phyloP scores from a whole-genome alignment of 2,113 vertebrate genomes.

The Calyptomena viridis region DNA sequence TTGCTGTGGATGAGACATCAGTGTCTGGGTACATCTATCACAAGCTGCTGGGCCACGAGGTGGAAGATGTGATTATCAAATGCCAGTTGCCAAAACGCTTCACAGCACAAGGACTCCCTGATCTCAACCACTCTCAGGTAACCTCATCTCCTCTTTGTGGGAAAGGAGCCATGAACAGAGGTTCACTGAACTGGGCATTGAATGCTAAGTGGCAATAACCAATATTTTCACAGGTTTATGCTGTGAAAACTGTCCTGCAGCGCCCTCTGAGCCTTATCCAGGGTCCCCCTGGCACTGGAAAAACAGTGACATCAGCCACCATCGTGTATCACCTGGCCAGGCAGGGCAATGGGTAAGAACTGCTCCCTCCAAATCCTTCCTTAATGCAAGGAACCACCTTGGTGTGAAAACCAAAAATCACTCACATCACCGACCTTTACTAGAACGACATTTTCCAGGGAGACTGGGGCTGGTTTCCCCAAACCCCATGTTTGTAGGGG shows the following conservation, averaged over 20 bases:
- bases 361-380: neutral
- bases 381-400: neutral
- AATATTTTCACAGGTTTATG: slow-evolving; percentile 84
- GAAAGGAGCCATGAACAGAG: neutral
- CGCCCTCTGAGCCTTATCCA: slow-evolving; percentile 97
- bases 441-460: neutral
- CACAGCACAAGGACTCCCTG: slow-evolving; percentile 94
- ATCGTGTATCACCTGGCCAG: slow-evolving; percentile 97
- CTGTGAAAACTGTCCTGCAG: slow-evolving; percentile 97
- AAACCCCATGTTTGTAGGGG: too few species aligned
- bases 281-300: slow-evolving; percentile 95
- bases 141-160: neutral
- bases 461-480: neutral
- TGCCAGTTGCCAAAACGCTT: slow-evolving; percentile 98
- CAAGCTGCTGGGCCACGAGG: slow-evolving; percentile 94
- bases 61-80: slow-evolving; percentile 98
- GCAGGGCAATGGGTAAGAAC: slow-evolving; percentile 92
- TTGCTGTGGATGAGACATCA: slow-evolving; percentile 96
- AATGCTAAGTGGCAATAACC: neutral
- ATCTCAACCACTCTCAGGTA: slow-evolving; percentile 99
- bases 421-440: neutral
- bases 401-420: neutral
- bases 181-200: accelerated
- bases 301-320: slow-evolving; percentile 97
- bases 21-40: slow-evolving; percentile 99